These are phyloP conservation scores for Amphipyra berbera DNA, from an alignment of 2,888 invertebrate species.

Conservation along the genomic window DNA sequence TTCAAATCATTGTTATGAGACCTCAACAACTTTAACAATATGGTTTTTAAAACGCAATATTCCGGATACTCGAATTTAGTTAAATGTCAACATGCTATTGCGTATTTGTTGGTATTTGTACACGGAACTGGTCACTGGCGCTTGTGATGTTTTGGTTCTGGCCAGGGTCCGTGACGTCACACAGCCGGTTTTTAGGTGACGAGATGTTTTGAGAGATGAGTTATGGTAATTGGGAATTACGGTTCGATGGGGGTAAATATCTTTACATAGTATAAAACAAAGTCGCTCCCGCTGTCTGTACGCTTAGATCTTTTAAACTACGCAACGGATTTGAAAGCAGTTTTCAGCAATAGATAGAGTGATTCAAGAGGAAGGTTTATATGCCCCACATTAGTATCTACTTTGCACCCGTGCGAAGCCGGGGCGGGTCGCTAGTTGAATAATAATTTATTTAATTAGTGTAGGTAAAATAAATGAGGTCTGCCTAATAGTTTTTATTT, in stretches of 20 bases:
- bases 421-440: too few species aligned
- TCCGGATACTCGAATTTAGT: conserved; percentile 13
- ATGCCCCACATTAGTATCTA: too few species aligned
- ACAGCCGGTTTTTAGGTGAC: conserved; percentile 25
- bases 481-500: too few species aligned
- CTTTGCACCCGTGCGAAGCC: too few species aligned
- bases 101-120: conserved; percentile 29
- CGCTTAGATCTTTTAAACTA: too few species aligned
- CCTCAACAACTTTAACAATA: background rate
- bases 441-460: too few species aligned
- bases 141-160: conserved; percentile 26
- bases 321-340: too few species aligned
- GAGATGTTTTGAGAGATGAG: conserved; percentile 21
- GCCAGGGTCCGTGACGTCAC: conserved; percentile 25
- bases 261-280: too few species aligned
- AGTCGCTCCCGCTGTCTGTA: too few species aligned
- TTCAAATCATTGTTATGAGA: conserved; percentile 3
- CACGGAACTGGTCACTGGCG: conserved; percentile 39
- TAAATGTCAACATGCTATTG: conserved; percentile 56
- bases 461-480: too few species aligned
- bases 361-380: too few species aligned
- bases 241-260: conserved; percentile 26
- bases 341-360: too few species aligned
- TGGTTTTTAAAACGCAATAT: conserved; percentile 28
- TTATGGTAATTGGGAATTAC: conserved; percentile 4